These are phyloP conservation scores for Ictalurus furcatus DNA, from an alignment of 2,113 vertebrate species.

Conservation along the genomic window DNA sequence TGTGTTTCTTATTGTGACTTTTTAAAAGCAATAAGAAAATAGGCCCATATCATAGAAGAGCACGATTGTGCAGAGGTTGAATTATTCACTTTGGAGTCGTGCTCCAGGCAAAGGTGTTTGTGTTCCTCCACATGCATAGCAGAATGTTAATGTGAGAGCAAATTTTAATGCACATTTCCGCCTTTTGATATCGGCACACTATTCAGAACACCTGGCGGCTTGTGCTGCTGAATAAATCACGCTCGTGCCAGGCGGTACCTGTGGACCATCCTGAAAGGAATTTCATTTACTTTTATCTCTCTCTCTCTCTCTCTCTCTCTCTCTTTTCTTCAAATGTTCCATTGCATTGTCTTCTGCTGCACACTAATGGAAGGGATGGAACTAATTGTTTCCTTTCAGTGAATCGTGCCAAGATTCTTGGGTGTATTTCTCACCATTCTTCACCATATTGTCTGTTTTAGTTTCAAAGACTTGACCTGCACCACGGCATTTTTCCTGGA, in stretches of 20 bases:
- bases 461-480: slow-evolving; percentile 39
- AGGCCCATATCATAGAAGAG: not conserved
- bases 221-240: slow-evolving; percentile 46
- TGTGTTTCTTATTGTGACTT: not conserved
- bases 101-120: not conserved
- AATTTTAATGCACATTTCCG: slow-evolving; percentile 40
- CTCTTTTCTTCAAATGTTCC: not conserved
- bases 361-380: slow-evolving; percentile 23
- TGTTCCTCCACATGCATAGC: slow-evolving; percentile 5
- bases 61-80: not conserved
- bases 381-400: slow-evolving; percentile 44
- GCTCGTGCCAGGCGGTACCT: slow-evolving; percentile 14
- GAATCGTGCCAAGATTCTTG: slow-evolving; percentile 28
- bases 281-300: slow-evolving; percentile 23
- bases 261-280: slow-evolving; percentile 27
- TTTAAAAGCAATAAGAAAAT: not conserved
- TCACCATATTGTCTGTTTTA: slow-evolving; percentile 49
- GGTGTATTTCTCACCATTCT: slow-evolving; percentile 23
- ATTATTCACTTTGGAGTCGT: not conserved
- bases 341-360: not conserved
- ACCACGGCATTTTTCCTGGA: not conserved
- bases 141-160: not conserved
- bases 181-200: slow-evolving; percentile 37
- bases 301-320: not conserved
- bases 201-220: slow-evolving; percentile 47